Evolutionary conservation across 2,888 invertebrate species (phyloP).

Genomic region (Lutraria lutraria): DNA sequence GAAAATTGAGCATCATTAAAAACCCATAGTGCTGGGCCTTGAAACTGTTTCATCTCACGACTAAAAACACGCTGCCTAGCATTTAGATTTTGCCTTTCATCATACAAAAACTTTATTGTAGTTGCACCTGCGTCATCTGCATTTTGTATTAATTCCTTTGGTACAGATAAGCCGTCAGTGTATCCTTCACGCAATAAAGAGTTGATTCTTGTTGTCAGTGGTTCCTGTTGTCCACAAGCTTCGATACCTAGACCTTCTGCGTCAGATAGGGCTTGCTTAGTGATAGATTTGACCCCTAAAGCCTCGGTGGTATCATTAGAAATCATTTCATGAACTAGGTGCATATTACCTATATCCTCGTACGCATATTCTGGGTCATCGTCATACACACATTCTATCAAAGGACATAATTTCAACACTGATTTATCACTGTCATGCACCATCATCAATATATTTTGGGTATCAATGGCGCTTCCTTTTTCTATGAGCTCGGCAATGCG

Average conservation of each 20-base stretch:
- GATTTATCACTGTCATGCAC: slow-evolving; percentile 12
- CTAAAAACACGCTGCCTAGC: slow-evolving; percentile 75
- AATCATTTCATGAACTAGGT: slow-evolving; percentile 58
- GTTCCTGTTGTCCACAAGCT: slow-evolving; percentile 80
- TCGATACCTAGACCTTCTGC: slow-evolving; percentile 71
- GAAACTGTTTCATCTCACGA: slow-evolving; percentile 80
- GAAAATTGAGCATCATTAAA: slow-evolving; percentile 83
- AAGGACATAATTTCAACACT: not conserved
- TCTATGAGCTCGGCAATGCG: slow-evolving; percentile 18
- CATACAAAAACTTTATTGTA: slow-evolving; percentile 78
- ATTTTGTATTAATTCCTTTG: slow-evolving; percentile 83
- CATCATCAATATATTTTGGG: slow-evolving; percentile 23
- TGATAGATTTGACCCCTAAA: slow-evolving; percentile 78
- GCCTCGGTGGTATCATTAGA: slow-evolving; percentile 70
- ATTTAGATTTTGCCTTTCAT: slow-evolving; percentile 79
- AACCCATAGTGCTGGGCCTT: slow-evolving; percentile 85
- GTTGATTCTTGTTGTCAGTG: slow-evolving; percentile 76
- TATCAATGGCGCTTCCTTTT: not conserved
- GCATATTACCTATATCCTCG: slow-evolving; percentile 33
- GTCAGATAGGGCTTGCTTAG: slow-evolving; percentile 71
- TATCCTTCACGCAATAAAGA: slow-evolving; percentile 76
- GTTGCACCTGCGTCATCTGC: slow-evolving; percentile 82
- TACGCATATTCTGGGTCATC: slow-evolving; percentile 26
- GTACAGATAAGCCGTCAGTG: slow-evolving; percentile 81
- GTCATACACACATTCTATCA: slow-evolving; percentile 50